Evolutionary conservation across 2,113 vertebrate genomes (phyloP).

Genomic region (Oreochromis tanganicae): DNA sequence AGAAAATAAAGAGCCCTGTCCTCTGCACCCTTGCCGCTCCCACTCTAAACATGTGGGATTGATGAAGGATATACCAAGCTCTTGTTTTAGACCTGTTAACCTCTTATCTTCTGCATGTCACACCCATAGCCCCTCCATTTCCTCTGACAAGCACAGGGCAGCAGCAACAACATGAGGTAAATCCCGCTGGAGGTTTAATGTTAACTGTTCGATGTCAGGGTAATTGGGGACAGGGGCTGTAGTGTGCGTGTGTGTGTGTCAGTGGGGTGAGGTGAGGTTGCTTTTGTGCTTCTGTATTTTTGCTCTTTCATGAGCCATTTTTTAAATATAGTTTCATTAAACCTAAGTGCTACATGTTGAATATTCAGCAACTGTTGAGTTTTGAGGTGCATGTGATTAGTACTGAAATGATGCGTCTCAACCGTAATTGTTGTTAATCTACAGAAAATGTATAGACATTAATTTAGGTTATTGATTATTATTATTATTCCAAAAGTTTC

Average conservation of each 20-base stretch:
- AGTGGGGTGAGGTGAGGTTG: not conserved
- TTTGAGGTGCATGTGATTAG: not conserved
- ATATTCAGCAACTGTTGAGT: not conserved
- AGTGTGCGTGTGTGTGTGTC: not conserved
- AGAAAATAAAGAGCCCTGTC: conserved; percentile 27
- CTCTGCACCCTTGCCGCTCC: conserved; percentile 21
- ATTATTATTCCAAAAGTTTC: not conserved
- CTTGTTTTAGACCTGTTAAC: conserved; percentile 59
- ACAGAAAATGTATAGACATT: not conserved
- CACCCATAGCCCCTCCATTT: conserved; percentile 43
- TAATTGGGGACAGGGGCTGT: not conserved
- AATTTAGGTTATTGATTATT: not conserved
- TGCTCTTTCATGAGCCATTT: not conserved
- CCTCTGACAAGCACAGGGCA: conserved; percentile 63
- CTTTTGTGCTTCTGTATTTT: not conserved
- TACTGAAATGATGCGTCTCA: not conserved
- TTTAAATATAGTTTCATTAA: not conserved
- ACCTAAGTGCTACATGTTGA: not conserved
- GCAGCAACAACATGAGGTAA: conserved; percentile 56
- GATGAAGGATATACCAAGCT: conserved; percentile 51
- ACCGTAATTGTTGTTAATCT: not conserved
- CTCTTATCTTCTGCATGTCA: conserved; percentile 60
- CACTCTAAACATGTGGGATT: conserved; percentile 59
- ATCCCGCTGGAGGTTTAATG: conserved; percentile 38
- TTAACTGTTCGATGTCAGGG: conserved; percentile 15